phyloP scores from a whole-genome alignment of 2,113 vertebrate species.

The Amphiprion ocellaris region DNA sequence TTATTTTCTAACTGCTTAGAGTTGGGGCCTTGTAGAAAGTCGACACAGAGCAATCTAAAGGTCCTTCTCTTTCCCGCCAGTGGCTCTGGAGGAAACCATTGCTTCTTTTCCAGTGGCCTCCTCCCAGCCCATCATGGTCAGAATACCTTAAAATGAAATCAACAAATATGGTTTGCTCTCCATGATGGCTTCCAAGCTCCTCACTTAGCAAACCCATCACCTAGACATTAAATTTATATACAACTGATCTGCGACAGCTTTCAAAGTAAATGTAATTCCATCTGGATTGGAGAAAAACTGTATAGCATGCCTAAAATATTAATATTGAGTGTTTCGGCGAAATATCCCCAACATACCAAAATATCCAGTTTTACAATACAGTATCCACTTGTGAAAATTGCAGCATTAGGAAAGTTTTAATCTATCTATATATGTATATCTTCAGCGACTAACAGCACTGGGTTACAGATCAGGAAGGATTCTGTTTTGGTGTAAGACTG shows the following conservation, averaged over 20 bases:
- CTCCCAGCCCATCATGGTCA: background rate
- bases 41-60: background rate
- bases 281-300: background rate
- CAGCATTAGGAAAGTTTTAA: too few species aligned
- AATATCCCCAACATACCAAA: background rate
- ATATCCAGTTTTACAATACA: too few species aligned
- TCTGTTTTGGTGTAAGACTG: too few species aligned
- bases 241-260: background rate
- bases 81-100: slow-evolving; percentile 1
- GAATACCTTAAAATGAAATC: background rate
- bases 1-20: background rate
- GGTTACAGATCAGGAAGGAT: too few species aligned
- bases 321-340: background rate
- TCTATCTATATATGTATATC: too few species aligned
- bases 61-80: background rate
- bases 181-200: background rate
- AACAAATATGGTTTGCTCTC: slow-evolving; percentile 1
- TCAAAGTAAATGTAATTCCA: background rate
- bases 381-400: too few species aligned
- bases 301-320: background rate
- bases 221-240: background rate
- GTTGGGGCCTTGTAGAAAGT: background rate
- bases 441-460: too few species aligned
- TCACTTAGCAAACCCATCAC: background rate
- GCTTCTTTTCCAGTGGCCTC: background rate